Conservation (phyloP, 2,113 vertebrate species). For the Erpornis zantholeuca region DNA sequence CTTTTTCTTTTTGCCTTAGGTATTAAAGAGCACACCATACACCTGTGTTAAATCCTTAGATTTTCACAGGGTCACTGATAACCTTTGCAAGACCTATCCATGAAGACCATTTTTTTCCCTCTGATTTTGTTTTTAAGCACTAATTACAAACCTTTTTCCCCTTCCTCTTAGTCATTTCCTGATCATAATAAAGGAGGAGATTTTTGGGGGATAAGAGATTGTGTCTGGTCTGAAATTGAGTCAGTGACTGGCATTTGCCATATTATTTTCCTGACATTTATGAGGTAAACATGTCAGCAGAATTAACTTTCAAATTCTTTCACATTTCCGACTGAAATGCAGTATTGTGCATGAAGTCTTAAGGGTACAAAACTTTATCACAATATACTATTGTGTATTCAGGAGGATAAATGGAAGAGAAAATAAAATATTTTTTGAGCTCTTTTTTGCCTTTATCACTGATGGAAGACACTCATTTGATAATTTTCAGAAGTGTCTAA, state of each 20-base stretch:
- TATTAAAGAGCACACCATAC: not conserved
- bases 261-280: not conserved
- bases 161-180: not conserved
- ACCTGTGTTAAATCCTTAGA: not conserved
- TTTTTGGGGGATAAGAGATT: not conserved
- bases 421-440: not conserved
- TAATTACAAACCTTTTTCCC: not conserved
- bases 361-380: not conserved
- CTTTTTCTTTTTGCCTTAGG: not conserved
- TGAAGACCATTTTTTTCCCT: not conserved
- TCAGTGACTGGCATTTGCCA: not conserved
- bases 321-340: not conserved
- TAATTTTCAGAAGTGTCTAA: not conserved
- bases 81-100: not conserved
- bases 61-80: not conserved
- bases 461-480: not conserved
- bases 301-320: conserved; percentile 2
- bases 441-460: not conserved
- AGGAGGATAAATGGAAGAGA: not conserved
- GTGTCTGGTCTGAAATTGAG: not conserved
- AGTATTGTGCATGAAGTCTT: not conserved
- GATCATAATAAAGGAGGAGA: not conserved
- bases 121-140: not conserved
- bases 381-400: not conserved
- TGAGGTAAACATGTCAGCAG: not conserved